These are phyloP conservation scores for Nomada goodeniana DNA, from an alignment of 2,888 invertebrate genomes.

Conservation along the genomic window DNA sequence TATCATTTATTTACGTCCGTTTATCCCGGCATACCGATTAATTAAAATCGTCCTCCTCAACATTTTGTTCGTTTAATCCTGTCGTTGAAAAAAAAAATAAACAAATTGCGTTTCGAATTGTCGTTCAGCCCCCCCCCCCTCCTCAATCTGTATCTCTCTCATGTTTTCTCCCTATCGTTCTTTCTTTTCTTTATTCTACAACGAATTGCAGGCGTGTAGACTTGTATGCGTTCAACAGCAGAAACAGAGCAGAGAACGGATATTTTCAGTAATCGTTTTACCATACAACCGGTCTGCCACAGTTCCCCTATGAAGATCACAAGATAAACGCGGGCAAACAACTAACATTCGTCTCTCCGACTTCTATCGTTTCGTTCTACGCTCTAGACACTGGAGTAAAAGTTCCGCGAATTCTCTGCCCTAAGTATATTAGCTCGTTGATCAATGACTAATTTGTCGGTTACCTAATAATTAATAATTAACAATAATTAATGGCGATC, in stretches of 20 bases:
- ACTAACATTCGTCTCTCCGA: constrained; percentile 11
- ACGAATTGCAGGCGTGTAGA: background rate
- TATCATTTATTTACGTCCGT: background rate
- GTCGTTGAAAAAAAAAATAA: background rate
- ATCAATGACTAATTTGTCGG: constrained; percentile 56
- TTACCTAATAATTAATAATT: constrained; percentile 21
- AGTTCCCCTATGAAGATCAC: constrained; percentile 18
- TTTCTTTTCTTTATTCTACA: background rate
- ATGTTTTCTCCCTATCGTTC: background rate
- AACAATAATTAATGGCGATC: constrained; percentile 33
- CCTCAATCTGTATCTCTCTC: too few relatives aligned
- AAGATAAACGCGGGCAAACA: constrained; percentile 17
- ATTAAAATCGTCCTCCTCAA: background rate
- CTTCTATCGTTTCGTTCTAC: constrained; percentile 8
- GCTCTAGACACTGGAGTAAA: constrained; percentile 28
- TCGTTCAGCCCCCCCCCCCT: too few relatives aligned
- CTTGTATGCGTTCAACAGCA: background rate
- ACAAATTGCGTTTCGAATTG: background rate
- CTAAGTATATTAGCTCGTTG: constrained; percentile 60
- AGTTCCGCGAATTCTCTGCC: constrained; percentile 42
- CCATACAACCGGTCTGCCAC: background rate
- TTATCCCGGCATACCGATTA: background rate
- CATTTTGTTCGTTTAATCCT: background rate
- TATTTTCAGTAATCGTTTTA: background rate
- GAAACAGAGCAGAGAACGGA: constrained; percentile 8